phyloP scores from a whole-genome alignment of 2,113 vertebrate genomes.

The Bufo gargarizans region DNA sequence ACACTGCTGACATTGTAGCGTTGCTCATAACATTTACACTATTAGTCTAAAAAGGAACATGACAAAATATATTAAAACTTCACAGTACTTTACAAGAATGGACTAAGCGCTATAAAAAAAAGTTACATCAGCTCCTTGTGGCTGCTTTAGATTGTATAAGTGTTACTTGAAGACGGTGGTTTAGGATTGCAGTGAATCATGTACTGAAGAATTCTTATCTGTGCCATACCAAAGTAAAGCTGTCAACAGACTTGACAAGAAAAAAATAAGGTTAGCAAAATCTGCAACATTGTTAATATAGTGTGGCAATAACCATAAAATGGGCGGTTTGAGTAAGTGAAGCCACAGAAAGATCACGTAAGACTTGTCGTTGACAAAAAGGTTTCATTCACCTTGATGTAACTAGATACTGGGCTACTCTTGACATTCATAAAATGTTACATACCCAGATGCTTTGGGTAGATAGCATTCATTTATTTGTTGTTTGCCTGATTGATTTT shows the following conservation, averaged over 20 bases:
- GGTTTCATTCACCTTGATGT: neutral
- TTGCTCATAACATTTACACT: neutral
- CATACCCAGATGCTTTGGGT: neutral
- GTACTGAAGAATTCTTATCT: neutral
- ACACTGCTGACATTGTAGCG: neutral
- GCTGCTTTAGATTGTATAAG: neutral
- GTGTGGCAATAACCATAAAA: neutral
- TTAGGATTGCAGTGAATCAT: neutral
- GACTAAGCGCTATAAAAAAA: neutral
- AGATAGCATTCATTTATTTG: neutral
- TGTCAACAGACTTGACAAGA: neutral
- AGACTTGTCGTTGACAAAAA: neutral
- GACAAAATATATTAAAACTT: neutral
- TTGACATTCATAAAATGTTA: neutral
- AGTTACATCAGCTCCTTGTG: neutral
- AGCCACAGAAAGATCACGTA: neutral
- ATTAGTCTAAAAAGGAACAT: neutral
- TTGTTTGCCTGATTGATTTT: neutral
- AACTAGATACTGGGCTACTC: neutral
- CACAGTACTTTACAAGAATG: neutral
- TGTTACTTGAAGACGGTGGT: neutral
- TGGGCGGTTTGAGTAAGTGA: neutral
- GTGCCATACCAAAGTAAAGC: neutral
- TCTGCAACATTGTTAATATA: neutral
- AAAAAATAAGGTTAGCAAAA: slow-evolving; percentile 4